Percentiles rank a stretch among this genome's conserved stretches.
Evolutionary conservation across 2,888 invertebrate species (phyloP).

Genomic region (Sthenelais limicola): DNA sequence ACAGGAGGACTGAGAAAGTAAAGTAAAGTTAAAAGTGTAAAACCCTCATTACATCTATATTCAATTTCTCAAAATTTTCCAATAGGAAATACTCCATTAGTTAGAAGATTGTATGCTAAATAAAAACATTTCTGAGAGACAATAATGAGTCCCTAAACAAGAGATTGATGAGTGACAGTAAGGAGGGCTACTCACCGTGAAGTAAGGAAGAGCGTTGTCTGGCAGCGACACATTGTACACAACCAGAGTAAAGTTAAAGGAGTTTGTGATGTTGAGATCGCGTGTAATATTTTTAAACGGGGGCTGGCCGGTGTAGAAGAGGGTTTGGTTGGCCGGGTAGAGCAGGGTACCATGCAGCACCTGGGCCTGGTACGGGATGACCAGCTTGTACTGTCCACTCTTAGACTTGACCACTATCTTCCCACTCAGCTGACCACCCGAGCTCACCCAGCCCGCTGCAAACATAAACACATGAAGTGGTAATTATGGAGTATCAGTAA

Average conservation of each 20-base stretch:
- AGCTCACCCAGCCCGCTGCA: too few species aligned
- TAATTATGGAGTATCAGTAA: too few species aligned
- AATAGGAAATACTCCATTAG: too few species aligned
- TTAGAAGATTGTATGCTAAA: too few species aligned
- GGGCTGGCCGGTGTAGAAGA: constrained; percentile 71
- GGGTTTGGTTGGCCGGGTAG: constrained; percentile 71
- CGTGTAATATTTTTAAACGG: constrained; percentile 69
- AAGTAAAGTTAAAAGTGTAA: too few species aligned
- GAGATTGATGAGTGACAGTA: too few species aligned
- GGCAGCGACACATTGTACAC: constrained; percentile 82
- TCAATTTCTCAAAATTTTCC: too few species aligned
- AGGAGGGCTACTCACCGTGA: constrained; percentile 75
- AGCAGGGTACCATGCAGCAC: constrained; percentile 73
- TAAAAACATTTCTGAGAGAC: too few species aligned
- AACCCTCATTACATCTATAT: too few species aligned
- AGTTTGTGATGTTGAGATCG: constrained; percentile 80
- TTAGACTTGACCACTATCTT: constrained; percentile 75
- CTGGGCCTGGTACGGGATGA: constrained; percentile 79
- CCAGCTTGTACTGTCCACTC: constrained; percentile 73
- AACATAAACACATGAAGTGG: too few species aligned
- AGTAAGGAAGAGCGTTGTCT: constrained; percentile 77
- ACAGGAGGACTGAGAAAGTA: too few species aligned
- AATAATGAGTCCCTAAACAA: too few species aligned
- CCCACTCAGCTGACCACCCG: constrained; percentile 73
- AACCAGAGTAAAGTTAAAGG: constrained; percentile 81